Conservation (phyloP, 2,888 invertebrate species). For the Cenopis cana region DNA sequence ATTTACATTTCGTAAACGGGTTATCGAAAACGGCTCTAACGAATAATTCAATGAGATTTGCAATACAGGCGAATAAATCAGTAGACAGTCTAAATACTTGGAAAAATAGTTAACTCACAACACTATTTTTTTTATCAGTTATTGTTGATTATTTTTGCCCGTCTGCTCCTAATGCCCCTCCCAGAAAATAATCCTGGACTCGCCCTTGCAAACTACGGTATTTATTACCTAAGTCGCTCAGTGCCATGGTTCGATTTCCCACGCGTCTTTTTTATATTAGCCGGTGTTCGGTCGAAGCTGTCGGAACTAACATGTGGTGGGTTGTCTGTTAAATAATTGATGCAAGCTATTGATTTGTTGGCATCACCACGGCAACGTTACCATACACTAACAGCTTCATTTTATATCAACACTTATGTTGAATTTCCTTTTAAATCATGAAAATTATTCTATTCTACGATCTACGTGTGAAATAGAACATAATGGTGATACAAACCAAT, state of each 20-base stretch:
- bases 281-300: conserved; percentile 18
- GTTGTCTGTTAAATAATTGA: conserved; percentile 37
- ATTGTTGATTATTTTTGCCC: too few relatives aligned
- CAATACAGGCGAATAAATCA: too few relatives aligned
- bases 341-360: conserved; percentile 37
- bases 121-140: too few relatives aligned
- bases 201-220: background rate
- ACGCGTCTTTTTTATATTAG: conserved; percentile 14
- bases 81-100: too few relatives aligned
- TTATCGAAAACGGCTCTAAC: too few relatives aligned
- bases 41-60: too few relatives aligned
- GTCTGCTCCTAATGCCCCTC: too few relatives aligned
- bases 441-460: too few relatives aligned
- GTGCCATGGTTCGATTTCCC: conserved; percentile 5
- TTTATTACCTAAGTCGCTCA: background rate
- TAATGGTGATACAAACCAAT: conserved; percentile 4
- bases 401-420: background rate
- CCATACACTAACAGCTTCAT: conserved; percentile 8
- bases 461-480: background rate
- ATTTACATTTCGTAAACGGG: too few relatives aligned
- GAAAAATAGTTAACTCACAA: too few relatives aligned
- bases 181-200: too few relatives aligned
- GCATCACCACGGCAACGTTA: conserved; percentile 33
- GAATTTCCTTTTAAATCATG: background rate
- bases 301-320: conserved; percentile 23